These are phyloP conservation scores for Telmatochromis brachygnathus DNA, from an alignment of 2,113 vertebrate genomes.

Conservation along the genomic window DNA sequence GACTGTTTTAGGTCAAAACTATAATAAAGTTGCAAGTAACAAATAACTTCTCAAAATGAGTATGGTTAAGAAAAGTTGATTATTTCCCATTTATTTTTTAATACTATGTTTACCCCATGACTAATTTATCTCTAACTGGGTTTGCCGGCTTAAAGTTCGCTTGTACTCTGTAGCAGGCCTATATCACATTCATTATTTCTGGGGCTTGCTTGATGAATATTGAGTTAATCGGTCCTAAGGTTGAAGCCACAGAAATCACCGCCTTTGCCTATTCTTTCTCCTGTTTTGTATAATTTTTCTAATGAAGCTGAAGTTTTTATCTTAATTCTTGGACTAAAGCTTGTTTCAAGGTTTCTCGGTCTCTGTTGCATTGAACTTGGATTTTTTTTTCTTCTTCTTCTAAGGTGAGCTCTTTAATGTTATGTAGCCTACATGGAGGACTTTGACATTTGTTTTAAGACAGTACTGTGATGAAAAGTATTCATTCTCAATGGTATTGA, in stretches of 20 bases:
- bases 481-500: slow-evolving; percentile 45
- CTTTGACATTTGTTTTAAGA: slow-evolving; percentile 28
- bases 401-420: slow-evolving; percentile 38
- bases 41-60: slow-evolving; percentile 67
- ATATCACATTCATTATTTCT: slow-evolving; percentile 48
- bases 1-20: slow-evolving; percentile 74
- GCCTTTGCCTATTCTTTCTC: slow-evolving; percentile 65
- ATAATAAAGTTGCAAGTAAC: slow-evolving; percentile 78
- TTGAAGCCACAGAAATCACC: slow-evolving; percentile 66
- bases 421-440: slow-evolving; percentile 54
- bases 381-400: slow-evolving; percentile 3
- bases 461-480: slow-evolving; percentile 53
- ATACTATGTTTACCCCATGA: slow-evolving; percentile 62
- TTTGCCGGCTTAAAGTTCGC: slow-evolving; percentile 67
- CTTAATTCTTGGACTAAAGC: slow-evolving; percentile 38
- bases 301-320: slow-evolving; percentile 44
- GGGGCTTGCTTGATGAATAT: slow-evolving; percentile 60
- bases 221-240: slow-evolving; percentile 48
- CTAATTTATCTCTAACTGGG: slow-evolving; percentile 69
- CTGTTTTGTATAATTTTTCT: slow-evolving; percentile 61
- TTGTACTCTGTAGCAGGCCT: slow-evolving; percentile 62
- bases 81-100: slow-evolving; percentile 74
- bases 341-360: slow-evolving; percentile 25
- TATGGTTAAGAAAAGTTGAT: slow-evolving; percentile 71
- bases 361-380: slow-evolving; percentile 32